phyloP scores from a whole-genome alignment of 1,140 invertebrate genomes.

The Penaeus japonicus region DNA sequence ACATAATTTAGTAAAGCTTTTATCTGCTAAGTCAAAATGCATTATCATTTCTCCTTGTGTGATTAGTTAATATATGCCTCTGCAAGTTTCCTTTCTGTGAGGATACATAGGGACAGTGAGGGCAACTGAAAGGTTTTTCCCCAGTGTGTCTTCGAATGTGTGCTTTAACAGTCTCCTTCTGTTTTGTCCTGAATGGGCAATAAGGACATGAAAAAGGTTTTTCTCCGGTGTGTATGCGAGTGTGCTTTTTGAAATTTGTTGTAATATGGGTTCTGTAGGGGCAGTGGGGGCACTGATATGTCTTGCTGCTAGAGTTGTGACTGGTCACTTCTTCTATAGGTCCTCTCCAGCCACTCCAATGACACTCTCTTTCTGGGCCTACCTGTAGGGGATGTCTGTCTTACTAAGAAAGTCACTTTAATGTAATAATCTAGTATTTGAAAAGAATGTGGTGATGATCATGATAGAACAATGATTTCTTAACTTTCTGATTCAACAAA shows the following conservation, averaged over 20 bases:
- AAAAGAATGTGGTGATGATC: background rate
- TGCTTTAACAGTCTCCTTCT: slow-evolving; percentile 27
- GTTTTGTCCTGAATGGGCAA: slow-evolving; percentile 32
- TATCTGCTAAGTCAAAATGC: too few relatives aligned
- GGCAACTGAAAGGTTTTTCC: slow-evolving; percentile 33
- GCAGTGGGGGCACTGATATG: slow-evolving; percentile 34
- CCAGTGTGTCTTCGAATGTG: slow-evolving; percentile 44
- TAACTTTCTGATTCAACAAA: too few relatives aligned
- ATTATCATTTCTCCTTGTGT: too few relatives aligned
- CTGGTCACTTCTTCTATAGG: slow-evolving; percentile 9
- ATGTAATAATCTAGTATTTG: background rate
- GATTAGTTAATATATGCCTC: too few relatives aligned
- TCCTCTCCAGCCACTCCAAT: background rate
- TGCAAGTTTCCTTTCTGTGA: too few relatives aligned
- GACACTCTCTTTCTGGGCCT: slow-evolving; percentile 26
- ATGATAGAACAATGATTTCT: too few relatives aligned
- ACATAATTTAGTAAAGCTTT: too few relatives aligned
- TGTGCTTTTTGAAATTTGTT: slow-evolving; percentile 42
- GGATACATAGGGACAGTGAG: background rate
- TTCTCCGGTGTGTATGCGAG: slow-evolving; percentile 40
- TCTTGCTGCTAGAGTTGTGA: slow-evolving; percentile 18
- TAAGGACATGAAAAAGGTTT: slow-evolving; percentile 29
- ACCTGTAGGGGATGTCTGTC: slow-evolving; percentile 47
- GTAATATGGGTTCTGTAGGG: slow-evolving; percentile 23
- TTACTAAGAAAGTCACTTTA: slow-evolving; percentile 25